These are phyloP conservation scores for Oopsacas minuta DNA, from an alignment of 37 sponge, comb jelly and placozoan genomes.

Conservation along the genomic window DNA sequence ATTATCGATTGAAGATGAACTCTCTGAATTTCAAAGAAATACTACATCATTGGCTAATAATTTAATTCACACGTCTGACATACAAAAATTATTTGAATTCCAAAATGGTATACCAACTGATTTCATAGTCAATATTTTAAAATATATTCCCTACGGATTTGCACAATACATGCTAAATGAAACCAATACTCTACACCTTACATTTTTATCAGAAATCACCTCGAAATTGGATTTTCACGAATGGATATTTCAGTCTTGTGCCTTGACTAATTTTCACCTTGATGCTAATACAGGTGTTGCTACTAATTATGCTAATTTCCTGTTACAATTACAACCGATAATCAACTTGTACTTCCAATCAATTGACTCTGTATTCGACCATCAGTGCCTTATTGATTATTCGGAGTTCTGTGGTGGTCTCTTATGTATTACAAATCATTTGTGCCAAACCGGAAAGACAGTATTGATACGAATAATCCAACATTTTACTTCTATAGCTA, in stretches of 20 bases:
- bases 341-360: neutral
- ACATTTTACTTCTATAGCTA: neutral
- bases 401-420: neutral
- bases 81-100: neutral
- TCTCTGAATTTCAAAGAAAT: neutral
- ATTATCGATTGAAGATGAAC: neutral
- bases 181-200: neutral
- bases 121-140: neutral
- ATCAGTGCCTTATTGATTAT: neutral
- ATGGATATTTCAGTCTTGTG: neutral
- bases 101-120: neutral
- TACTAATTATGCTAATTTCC: neutral
- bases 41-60: neutral
- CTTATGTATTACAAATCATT: neutral
- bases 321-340: neutral
- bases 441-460: neutral
- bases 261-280: neutral
- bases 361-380: neutral
- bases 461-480: neutral
- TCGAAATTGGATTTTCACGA: neutral
- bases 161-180: neutral
- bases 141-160: conserved; percentile 1
- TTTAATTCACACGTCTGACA: neutral
- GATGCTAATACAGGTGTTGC: neutral
- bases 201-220: neutral